Evolutionary conservation across 2,888 invertebrate genomes (phyloP), one percentile per base, ranked within the genome.

Genomic region (Athalia rosae): DNA sequence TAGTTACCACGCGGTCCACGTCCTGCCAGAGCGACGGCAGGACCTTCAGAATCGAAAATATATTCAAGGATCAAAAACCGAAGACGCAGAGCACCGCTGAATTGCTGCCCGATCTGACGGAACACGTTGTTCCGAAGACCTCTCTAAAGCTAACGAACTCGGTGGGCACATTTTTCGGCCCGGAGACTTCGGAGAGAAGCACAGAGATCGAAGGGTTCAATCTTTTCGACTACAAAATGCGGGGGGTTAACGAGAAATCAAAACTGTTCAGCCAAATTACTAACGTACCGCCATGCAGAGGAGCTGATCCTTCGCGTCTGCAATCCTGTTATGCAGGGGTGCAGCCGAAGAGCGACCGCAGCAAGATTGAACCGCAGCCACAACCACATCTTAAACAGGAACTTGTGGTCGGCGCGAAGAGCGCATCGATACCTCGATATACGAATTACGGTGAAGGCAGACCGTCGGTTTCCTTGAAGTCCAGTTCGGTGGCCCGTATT

Each of bases 71-170:
- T 63, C 82, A 85, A 15, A 81, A 78, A 43, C 15, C 66, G n/a
- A 56, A 78, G 15, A 15, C 58, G 11, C 43, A 28, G 1, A 58
- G 58, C 71, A 41, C 8, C 8, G 0, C 79, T 9, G 81, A 84
- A 41, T 79, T 77, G 11, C 41, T 80, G 43, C 74, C 66, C 11
- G 78, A 82, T 76, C 63, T 79, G 6, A 64, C 50, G 7, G 80
- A 81, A 43, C 78, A 82, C 13, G 9, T 69, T 5, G 47, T 77
- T 50, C 74, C 76, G 7, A 82, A 82, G 66, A 85, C 83, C 77
- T 85, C 85, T 41, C 71, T 87, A 45, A 83, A 82, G 15, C 85
- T 87, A 9, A 86, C 83, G 15, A 87, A 84, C 58, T 85, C 87
- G 4, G 79, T 85, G 0, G 87, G 85, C n/a, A 87, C 86, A n/a